phyloP scores from a whole-genome alignment of 35 echinoderm and acorn worm species.

The Heliocidaris tuberculata region DNA sequence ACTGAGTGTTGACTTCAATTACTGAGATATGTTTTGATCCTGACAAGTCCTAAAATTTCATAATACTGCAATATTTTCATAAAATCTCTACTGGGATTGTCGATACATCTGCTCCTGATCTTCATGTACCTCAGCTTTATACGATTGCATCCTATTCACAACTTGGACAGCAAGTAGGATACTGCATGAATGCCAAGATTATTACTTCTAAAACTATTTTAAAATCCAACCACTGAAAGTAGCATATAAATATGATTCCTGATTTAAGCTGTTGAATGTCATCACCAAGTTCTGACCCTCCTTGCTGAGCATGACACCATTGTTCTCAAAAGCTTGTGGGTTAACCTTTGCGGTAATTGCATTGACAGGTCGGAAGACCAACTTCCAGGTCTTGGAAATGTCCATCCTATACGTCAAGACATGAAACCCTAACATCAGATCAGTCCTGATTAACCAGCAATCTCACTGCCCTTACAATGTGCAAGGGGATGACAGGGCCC shows the following conservation, averaged over 20 bases:
- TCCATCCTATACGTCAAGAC: conserved; percentile 9
- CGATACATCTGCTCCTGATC: not conserved
- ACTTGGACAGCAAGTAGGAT: not conserved
- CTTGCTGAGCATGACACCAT: no score
- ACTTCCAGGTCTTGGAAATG: not conserved
- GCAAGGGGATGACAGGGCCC: not conserved
- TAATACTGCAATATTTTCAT: not conserved
- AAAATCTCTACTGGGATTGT: not conserved
- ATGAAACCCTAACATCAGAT: not conserved
- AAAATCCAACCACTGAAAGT: no score
- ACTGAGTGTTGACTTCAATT: not conserved
- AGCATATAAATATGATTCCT: no score
- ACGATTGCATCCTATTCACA: not conserved
- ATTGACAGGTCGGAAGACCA: not conserved
- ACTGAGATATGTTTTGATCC: not conserved
- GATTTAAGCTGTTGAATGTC: no score
- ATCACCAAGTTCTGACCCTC: no score
- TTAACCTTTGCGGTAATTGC: not conserved
- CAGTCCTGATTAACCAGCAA: not conserved
- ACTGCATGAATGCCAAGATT: not conserved
- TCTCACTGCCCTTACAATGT: not conserved
- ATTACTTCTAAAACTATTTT: not conserved
- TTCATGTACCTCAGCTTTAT: not conserved
- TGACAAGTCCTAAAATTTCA: not conserved
- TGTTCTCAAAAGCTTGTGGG: no score